A percentile compares a stretch with the other conserved stretches of the same genome.
These are phyloP conservation scores for Myopa tessellatipennis DNA, from an alignment of 2,888 invertebrate genomes.

Conservation along the genomic window DNA sequence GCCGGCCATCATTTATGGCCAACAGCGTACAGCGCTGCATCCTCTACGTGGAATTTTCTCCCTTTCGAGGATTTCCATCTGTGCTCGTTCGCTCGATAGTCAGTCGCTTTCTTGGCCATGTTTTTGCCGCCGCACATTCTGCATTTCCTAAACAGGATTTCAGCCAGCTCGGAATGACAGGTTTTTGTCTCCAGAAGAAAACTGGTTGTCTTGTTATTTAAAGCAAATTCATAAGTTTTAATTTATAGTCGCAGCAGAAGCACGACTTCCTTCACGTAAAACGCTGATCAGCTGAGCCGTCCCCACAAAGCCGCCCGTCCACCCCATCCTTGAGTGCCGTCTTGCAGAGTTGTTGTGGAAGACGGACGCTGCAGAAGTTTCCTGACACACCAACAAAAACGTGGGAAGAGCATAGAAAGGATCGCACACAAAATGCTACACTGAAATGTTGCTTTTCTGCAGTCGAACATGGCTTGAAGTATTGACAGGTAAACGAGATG, in stretches of 20 bases:
- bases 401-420: background rate
- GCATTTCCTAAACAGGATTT: conserved; percentile 34
- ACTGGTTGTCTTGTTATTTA: conserved; percentile 19
- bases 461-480: background rate
- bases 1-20: background rate
- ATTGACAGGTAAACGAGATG: background rate
- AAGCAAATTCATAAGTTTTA: conserved; percentile 22
- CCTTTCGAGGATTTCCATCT: background rate
- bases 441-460: background rate
- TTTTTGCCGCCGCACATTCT: conserved; percentile 1
- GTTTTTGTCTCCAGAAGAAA: conserved; percentile 29
- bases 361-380: background rate
- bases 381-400: background rate
- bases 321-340: background rate
- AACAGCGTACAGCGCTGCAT: background rate
- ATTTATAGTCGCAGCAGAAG: conserved; percentile 7
- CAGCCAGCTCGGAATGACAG: conserved; percentile 12
- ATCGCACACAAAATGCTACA: background rate
- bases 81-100: background rate
- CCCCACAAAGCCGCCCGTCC: background rate
- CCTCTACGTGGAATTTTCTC: background rate
- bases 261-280: background rate
- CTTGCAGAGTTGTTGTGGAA: background rate
- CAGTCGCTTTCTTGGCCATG: background rate
- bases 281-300: background rate